Evolutionary conservation across 2,888 invertebrate species (phyloP).

Genomic region (Drosophila sordidula): DNA sequence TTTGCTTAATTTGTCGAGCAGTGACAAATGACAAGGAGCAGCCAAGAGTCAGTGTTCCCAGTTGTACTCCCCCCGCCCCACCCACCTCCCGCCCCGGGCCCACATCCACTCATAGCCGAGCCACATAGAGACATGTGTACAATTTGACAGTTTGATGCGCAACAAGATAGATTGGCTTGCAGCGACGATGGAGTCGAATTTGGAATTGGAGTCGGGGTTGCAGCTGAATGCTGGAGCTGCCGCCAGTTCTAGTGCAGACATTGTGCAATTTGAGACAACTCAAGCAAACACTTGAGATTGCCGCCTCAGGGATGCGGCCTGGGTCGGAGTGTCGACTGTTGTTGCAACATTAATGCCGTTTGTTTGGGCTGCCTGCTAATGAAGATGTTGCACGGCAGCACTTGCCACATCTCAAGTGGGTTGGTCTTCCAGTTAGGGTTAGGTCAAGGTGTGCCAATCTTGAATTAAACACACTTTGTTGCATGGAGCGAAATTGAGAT

Average conservation of each 20-base stretch:
- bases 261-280: constrained; percentile 75
- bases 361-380: constrained; percentile 41
- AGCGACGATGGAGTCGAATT: constrained; percentile 29
- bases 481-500: too few relatives aligned
- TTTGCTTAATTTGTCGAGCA: constrained; percentile 76
- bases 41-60: constrained; percentile 27
- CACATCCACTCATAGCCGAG: constrained; percentile 4
- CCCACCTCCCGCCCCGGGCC: neutral
- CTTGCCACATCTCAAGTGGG: constrained; percentile 36
- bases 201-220: constrained; percentile 8
- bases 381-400: constrained; percentile 41
- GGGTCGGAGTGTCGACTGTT: constrained; percentile 22
- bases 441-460: constrained; percentile 44
- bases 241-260: constrained; percentile 54
- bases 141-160: constrained; percentile 75
- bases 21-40: constrained; percentile 69
- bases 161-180: constrained; percentile 72
- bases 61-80: neutral
- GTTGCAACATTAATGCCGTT: constrained; percentile 52
- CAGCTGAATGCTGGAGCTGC: constrained; percentile 5
- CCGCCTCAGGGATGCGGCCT: constrained; percentile 29
- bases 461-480: neutral
- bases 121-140: constrained; percentile 54
- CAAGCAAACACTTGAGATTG: constrained; percentile 71
- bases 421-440: constrained; percentile 4